A percentile compares a stretch with the other conserved stretches of the same genome.
Conservation (phyloP, 2,113 vertebrate species). For the Dinomys branickii region DNA sequence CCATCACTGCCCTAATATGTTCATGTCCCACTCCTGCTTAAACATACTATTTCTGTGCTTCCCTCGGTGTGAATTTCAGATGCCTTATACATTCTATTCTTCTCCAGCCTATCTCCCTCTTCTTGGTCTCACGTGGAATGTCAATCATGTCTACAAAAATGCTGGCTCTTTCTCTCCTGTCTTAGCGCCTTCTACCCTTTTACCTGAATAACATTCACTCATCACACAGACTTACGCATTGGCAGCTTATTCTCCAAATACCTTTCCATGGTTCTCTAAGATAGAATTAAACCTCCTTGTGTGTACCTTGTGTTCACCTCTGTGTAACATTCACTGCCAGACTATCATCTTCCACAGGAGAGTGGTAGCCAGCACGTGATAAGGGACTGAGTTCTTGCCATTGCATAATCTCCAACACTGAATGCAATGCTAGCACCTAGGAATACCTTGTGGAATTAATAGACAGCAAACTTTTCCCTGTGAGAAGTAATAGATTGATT, state of each 20-base stretch:
- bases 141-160: neutral
- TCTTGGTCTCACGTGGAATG: neutral
- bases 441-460: neutral
- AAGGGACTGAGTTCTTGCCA: neutral
- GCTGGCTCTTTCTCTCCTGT: neutral
- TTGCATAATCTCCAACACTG: neutral
- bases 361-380: neutral
- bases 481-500: constrained; percentile 10
- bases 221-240: neutral
- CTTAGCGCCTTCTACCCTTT: neutral
- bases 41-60: neutral
- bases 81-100: neutral
- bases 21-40: neutral
- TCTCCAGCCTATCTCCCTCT: neutral
- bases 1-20: neutral
- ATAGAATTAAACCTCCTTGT: neutral
- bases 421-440: neutral
- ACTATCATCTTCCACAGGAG: neutral
- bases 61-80: neutral
- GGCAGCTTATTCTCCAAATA: constrained; percentile 33
- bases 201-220: constrained; percentile 4
- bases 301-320: neutral
- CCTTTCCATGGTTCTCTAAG: neutral
- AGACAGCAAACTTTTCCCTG: neutral
- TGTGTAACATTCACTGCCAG: neutral